Evolutionary conservation across 2,888 invertebrate genomes (phyloP).

Genomic region (Horisme vitalbata): DNA sequence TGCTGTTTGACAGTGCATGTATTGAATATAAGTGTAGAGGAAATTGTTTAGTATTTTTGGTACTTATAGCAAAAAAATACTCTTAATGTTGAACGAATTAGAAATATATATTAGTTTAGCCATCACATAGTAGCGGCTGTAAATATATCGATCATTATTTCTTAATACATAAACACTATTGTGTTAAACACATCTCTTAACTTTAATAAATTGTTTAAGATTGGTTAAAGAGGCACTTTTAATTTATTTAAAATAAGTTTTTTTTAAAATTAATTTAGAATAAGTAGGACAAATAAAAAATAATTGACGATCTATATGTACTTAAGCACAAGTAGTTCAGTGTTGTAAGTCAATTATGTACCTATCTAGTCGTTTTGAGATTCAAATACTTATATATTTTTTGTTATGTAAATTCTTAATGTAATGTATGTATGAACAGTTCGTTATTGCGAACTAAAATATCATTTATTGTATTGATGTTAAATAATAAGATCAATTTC

Average conservation of each 20-base stretch:
- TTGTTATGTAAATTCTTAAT: conserved; percentile 25
- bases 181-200: conserved; percentile 23
- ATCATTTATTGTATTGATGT: conserved; percentile 23
- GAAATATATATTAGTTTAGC: background rate
- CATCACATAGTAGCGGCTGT: conserved; percentile 1
- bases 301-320: conserved; percentile 17
- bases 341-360: conserved; percentile 73
- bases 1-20: conserved; percentile 49
- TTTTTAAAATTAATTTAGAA: conserved; percentile 30
- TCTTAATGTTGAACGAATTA: background rate
- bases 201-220: background rate
- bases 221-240: conserved; percentile 20
- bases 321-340: conserved; percentile 46
- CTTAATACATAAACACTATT: too few relatives aligned
- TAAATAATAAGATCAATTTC: conserved; percentile 1
- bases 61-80: conserved; percentile 6
- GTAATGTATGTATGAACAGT: conserved; percentile 10
- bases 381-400: conserved; percentile 49
- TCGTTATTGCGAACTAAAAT: conserved; percentile 40
- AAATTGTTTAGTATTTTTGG: conserved; percentile 8
- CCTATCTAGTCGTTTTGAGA: conserved; percentile 76
- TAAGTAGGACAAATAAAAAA: conserved; percentile 29
- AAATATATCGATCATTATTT: too few relatives aligned
- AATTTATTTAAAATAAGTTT: conserved; percentile 9
- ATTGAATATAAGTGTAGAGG: background rate